Evolutionary conservation across 2,888 invertebrate species (phyloP).

Genomic region (Oscheius sp.): DNA sequence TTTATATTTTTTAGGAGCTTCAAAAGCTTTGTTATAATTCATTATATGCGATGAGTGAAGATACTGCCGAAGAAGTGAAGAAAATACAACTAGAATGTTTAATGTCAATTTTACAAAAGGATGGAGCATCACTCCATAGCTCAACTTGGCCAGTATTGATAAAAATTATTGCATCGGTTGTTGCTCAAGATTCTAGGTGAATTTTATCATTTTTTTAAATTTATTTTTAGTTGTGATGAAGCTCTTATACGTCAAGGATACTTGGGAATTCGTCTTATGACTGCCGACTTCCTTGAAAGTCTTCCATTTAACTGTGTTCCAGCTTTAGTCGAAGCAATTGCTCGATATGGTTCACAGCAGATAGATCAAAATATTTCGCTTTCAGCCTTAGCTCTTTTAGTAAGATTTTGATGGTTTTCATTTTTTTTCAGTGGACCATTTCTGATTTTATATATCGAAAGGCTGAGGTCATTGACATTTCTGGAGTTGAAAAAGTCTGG

Average conservation of each 20-base stretch:
- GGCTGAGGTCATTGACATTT: conserved; percentile 43
- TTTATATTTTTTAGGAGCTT: conserved; percentile 75
- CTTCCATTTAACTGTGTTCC: conserved; percentile 88
- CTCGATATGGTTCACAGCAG: conserved; percentile 93
- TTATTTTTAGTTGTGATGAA: conserved; percentile 77
- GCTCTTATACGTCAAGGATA: conserved; percentile 78
- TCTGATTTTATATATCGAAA: conserved; percentile 81
- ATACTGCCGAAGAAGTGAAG: conserved; percentile 90
- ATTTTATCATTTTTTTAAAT: background rate
- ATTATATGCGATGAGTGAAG: conserved; percentile 87
- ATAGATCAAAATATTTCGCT: conserved; percentile 95
- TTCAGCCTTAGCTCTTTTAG: conserved; percentile 84
- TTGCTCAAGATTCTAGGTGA: conserved; percentile 73
- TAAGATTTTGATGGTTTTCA: background rate
- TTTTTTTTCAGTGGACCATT: conserved; percentile 89
- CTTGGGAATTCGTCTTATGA: conserved; percentile 92
- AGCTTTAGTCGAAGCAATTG: conserved; percentile 81
- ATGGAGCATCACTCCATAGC: conserved; percentile 85
- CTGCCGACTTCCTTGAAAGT: conserved; percentile 88
- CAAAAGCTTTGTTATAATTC: conserved; percentile 85
- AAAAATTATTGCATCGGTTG: conserved; percentile 88
- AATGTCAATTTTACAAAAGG: conserved; percentile 88
- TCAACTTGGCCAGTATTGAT: conserved; percentile 95
- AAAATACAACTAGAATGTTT: conserved; percentile 94
- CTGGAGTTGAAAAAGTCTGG: conserved; percentile 65